Base-by-base conservation (phyloP, 2,888 invertebrate species). In the Palloptera scutellata region DNA sequence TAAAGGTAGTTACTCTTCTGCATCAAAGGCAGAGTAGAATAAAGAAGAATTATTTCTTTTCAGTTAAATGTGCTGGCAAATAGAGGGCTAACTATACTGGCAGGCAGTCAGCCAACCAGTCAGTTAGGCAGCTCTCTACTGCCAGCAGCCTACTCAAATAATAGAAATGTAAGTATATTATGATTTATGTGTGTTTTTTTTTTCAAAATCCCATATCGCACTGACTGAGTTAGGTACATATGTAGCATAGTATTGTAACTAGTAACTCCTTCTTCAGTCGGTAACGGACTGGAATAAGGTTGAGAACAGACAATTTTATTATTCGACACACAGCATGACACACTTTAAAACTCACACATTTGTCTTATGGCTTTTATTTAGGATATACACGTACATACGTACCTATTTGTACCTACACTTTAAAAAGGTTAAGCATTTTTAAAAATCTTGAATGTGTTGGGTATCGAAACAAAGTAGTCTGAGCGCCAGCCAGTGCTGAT, bases 331-430 rank as follows among this genome's bases (percentile, higher is more conserved):
- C 66, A 40, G 66, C 61, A 45, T 61, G 66, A 66, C 61, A 66
- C 62, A 57, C 15, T 52, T 66, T 51, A 42, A 51, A 57, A 52
- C 57, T 54, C n/a, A 45, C 54, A 55, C 66, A 66, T 66, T 66
- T 66, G 62, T 66, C 66, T 62, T 66, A 61, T n/a, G 54, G 30
- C 30, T 41, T 15, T 5, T 20, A 13, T 8, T 12, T 55, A 57
- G 30, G 45, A 40, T 19, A 30, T 30, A 55, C 55, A 12, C 8
- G 11, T 17, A 55, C 20, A 19, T 9, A 55, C 10, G n/a, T 51
- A 20, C 6, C 9, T 55, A 13, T 12, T 5, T 57, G 20, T 40
- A 54, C 11, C 13, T 30, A 41, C 17, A 13, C 20, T 20, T 19
- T 20, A 55, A 20, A 10, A n/a, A 55, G 15, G 17, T 15, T 19